Evolutionary conservation across 2,888 invertebrate species (phyloP).

Genomic region (Troides oblongomaculatus): DNA sequence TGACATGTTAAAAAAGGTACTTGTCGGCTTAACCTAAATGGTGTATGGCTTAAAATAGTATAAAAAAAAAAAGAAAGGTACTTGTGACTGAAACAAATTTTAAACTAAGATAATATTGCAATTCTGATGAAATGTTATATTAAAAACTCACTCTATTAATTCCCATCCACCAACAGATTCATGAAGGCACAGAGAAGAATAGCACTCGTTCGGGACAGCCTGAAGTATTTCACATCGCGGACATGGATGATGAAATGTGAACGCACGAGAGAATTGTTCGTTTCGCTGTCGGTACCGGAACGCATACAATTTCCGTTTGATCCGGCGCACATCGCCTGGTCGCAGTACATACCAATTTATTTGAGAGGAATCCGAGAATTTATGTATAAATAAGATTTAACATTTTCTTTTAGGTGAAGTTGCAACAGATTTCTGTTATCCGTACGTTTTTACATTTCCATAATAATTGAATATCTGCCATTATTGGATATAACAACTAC

Average conservation of each 20-base stretch:
- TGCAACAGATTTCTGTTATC: too few relatives aligned
- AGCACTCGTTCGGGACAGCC: conserved; percentile 28
- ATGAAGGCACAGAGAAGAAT: conserved; percentile 40
- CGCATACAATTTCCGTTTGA: conserved; percentile 34
- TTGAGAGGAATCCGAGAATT: conserved; percentile 29
- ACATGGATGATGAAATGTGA: conserved; percentile 34
- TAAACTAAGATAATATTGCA: too few relatives aligned
- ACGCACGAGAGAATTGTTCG: conserved; percentile 28
- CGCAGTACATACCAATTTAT: conserved; percentile 36
- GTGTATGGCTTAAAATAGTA: too few relatives aligned
- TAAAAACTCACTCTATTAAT: not conserved
- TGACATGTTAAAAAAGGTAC: too few relatives aligned
- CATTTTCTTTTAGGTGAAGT: not conserved
- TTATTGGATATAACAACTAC: too few relatives aligned
- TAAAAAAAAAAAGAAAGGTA: too few relatives aligned
- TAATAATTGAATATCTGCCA: too few relatives aligned
- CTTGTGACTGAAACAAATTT: too few relatives aligned
- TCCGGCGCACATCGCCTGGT: conserved; percentile 35
- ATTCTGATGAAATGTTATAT: too few relatives aligned
- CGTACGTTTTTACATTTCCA: too few relatives aligned
- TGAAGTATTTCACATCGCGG: conserved; percentile 35
- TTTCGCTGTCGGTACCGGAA: conserved; percentile 28
- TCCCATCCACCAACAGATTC: conserved; percentile 36
- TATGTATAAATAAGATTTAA: conserved; percentile 8
- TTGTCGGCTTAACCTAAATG: too few relatives aligned